These are phyloP conservation scores for Acheta domesticus DNA, from an alignment of 2,888 invertebrate genomes.

Conservation along the genomic window DNA sequence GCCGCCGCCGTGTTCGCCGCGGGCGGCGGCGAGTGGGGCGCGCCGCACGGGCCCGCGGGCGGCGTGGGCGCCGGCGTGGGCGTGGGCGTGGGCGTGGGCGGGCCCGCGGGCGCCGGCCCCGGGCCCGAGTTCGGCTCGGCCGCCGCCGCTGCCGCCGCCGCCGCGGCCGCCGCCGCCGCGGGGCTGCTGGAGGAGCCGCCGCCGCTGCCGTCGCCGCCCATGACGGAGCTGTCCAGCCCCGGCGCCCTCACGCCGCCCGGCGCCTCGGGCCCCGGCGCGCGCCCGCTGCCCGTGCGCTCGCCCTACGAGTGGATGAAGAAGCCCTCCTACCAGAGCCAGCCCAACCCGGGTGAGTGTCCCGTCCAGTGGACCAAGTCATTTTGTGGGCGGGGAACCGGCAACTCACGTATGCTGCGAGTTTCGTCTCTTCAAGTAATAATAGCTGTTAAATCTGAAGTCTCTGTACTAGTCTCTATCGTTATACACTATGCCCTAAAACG, in stretches of 20 bases:
- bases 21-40: conserved; percentile 47
- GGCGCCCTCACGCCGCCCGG: conserved; percentile 44
- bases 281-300: conserved; percentile 71
- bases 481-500: too few species aligned
- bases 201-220: conserved; percentile 55
- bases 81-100: conserved; percentile 36
- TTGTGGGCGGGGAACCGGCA: too few species aligned
- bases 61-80: not conserved
- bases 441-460: too few species aligned
- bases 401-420: too few species aligned
- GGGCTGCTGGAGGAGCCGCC: conserved; percentile 40
- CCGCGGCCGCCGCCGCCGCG: conserved; percentile 55
- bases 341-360: conserved; percentile 69
- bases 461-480: too few species aligned
- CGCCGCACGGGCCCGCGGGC: conserved; percentile 19
- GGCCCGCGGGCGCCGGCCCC: conserved; percentile 50
- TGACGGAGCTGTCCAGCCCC: conserved; percentile 60
- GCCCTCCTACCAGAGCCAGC: conserved; percentile 77
- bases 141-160: conserved; percentile 57
- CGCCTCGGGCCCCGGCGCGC: conserved; percentile 45
- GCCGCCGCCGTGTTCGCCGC: conserved; percentile 58
- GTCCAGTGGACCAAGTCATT: too few species aligned
- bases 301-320: conserved; percentile 93
- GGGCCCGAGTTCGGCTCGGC: conserved; percentile 57
- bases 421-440: too few species aligned